A percentile compares a stretch with the other conserved stretches of the same genome.
Conservation (phyloP, 2,797 vertebrate species). For the Prunella strophiata region DNA sequence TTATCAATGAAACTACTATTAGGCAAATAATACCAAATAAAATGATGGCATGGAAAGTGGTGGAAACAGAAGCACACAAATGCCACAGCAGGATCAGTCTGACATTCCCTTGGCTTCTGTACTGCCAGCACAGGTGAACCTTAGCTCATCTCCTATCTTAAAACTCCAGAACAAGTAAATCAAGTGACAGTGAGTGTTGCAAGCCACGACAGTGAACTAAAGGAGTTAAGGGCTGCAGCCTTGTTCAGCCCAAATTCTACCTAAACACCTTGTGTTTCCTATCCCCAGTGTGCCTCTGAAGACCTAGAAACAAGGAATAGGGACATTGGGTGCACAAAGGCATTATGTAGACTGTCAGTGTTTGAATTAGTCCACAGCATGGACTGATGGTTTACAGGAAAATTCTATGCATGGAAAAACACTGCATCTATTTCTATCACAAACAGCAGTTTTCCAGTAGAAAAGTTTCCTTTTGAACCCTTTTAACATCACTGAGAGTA, state of each 20-base stretch:
- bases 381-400: neutral
- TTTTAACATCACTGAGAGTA: neutral
- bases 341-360: neutral
- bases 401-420: neutral
- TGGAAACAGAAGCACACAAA: neutral
- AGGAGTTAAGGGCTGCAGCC: neutral
- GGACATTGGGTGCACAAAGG: neutral
- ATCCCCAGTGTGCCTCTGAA: neutral
- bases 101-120: neutral
- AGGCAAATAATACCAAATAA: neutral
- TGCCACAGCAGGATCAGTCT: neutral
- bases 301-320: neutral
- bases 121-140: neutral
- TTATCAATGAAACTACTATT: neutral
- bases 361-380: neutral
- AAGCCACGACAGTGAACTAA: neutral
- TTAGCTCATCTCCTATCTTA: neutral
- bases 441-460: neutral
- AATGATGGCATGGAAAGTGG: neutral
- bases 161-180: neutral
- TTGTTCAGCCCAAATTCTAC: neutral
- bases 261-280: neutral
- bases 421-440: neutral
- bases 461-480: neutral
- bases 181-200: accelerated